Percentiles rank a stretch among this genome's conserved stretches.
Evolutionary conservation across 2,113 vertebrate genomes (phyloP).

Genomic region (Albula goreensis): DNA sequence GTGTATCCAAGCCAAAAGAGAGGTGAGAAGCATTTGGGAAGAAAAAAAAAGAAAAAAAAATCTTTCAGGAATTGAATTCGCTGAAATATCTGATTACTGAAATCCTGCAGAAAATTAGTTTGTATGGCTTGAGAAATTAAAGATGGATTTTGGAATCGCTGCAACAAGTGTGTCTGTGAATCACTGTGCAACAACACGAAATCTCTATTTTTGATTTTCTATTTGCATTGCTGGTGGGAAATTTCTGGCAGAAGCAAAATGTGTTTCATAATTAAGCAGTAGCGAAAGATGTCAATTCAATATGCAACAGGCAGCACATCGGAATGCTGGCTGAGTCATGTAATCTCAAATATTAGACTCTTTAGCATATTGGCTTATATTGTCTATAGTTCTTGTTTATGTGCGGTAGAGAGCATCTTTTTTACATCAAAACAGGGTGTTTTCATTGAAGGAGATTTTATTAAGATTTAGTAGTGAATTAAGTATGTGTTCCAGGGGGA

Average conservation of each 20-base stretch:
- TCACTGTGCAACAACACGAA: slow-evolving; percentile 22
- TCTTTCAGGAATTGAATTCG: slow-evolving; percentile 21
- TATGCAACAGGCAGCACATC: not conserved
- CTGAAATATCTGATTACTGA: slow-evolving; percentile 34
- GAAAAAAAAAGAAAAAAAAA: not conserved
- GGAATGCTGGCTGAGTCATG: not conserved
- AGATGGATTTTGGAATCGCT: slow-evolving; percentile 32
- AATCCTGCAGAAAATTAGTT: slow-evolving; percentile 26
- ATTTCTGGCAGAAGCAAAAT: slow-evolving; percentile 12
- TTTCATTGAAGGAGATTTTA: not conserved
- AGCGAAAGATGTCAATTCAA: slow-evolving; percentile 12
- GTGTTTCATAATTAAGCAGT: slow-evolving; percentile 19
- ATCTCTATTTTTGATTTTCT: slow-evolving; percentile 15
- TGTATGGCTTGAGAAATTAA: slow-evolving; percentile 26
- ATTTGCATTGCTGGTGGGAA: slow-evolving; percentile 4
- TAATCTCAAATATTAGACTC: slow-evolving; percentile 8
- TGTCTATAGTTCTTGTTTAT: not conserved
- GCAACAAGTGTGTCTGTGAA: slow-evolving; percentile 37
- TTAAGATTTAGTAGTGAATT: not conserved
- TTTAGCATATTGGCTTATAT: not conserved
- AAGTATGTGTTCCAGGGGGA: not conserved
- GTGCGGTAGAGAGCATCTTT: not conserved
- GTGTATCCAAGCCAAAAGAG: slow-evolving; percentile 17
- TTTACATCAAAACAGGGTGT: not conserved
- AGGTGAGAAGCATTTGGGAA: not conserved